Conservation (phyloP, 2,797 vertebrate genomes). For the Hoplostethus atlanticus region DNA sequence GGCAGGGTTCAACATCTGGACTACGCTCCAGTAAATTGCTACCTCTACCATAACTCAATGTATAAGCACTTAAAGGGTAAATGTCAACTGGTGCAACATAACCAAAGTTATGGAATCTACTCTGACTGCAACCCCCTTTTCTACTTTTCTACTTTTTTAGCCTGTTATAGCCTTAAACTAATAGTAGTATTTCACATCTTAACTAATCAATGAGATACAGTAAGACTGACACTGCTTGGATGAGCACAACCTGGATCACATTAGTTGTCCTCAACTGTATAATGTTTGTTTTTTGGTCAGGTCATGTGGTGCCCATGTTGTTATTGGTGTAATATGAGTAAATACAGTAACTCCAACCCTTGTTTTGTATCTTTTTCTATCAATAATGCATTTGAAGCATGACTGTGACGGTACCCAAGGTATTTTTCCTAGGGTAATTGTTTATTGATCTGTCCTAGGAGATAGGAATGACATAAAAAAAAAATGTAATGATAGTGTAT, state of each 20-base stretch:
- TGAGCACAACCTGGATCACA: too few species aligned
- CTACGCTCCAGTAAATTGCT: background rate
- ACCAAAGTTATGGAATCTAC: background rate
- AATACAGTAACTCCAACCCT: background rate
- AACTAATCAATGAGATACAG: too few species aligned
- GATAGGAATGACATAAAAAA: too few species aligned
- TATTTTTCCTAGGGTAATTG: too few species aligned
- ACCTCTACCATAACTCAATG: background rate
- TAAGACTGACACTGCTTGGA: too few species aligned
- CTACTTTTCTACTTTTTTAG: background rate
- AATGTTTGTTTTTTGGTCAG: too few species aligned
- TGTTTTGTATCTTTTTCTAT: background rate
- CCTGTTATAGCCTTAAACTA: background rate
- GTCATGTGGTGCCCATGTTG: background rate
- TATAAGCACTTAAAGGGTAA: background rate
- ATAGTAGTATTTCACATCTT: too few species aligned
- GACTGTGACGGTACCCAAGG: too few species aligned
- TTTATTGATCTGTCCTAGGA: too few species aligned
- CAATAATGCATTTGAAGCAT: too few species aligned
- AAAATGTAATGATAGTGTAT: too few species aligned
- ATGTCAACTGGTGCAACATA: background rate
- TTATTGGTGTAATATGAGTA: background rate
- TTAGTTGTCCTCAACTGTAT: too few species aligned
- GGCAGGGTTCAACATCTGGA: background rate
- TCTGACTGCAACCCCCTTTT: background rate